Conservation (phyloP, 1,140 invertebrate genomes). For the Aphelinus certus region DNA sequence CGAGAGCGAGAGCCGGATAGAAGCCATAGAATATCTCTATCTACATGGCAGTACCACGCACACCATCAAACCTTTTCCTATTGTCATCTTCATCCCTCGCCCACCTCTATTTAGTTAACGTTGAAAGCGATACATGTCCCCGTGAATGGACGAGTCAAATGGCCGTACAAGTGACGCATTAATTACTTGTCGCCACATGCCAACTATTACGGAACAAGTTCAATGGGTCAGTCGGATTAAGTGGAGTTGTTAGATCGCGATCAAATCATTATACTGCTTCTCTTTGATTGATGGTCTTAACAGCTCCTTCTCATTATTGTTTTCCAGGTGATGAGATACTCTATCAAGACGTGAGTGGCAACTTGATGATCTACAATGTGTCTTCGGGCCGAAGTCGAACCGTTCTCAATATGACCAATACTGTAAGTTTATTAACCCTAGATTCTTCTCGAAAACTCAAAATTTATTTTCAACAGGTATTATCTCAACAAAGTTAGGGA, state of each 20-base stretch:
- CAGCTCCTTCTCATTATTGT: constrained; percentile 18
- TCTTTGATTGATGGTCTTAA: too few relatives aligned
- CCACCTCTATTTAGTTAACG: background rate
- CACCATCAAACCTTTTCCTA: too few relatives aligned
- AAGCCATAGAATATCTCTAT: background rate
- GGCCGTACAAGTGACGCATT: background rate
- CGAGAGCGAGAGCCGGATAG: too few relatives aligned
- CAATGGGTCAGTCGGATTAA: background rate
- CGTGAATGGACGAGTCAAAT: background rate
- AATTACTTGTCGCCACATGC: background rate
- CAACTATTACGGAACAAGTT: background rate
- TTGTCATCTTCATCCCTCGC: background rate
- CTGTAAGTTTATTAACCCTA: constrained; percentile 48
- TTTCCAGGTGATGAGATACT: constrained; percentile 61
- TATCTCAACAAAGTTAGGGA: too few relatives aligned
- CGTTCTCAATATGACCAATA: constrained; percentile 50
- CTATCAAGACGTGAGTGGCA: constrained; percentile 57
- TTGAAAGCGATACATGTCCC: background rate
- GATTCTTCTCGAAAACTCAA: too few relatives aligned
- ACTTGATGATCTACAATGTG: constrained; percentile 57
- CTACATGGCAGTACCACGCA: background rate
- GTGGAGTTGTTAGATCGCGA: too few relatives aligned
- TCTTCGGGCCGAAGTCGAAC: constrained; percentile 43
- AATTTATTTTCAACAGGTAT: too few relatives aligned
- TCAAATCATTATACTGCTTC: too few relatives aligned